Evolutionary conservation across 2,113 vertebrate genomes (phyloP).

Genomic region (Stictonetta naevosa): DNA sequence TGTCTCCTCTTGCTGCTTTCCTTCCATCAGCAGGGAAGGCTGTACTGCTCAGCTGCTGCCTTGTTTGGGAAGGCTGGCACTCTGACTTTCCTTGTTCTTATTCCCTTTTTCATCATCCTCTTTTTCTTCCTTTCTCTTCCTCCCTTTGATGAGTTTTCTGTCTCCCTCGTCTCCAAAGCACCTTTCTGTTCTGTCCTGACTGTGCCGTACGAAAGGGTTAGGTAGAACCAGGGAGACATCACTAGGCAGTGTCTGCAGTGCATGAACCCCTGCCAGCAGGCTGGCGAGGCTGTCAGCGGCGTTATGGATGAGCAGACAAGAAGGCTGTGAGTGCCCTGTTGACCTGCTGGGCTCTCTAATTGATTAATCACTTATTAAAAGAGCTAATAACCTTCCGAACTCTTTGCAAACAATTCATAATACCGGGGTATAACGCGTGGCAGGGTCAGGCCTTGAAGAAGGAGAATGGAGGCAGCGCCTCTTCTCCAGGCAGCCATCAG

Average conservation of each 20-base stretch:
- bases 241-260: background rate
- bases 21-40: background rate
- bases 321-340: rapidly evolving
- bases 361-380: background rate
- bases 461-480: background rate
- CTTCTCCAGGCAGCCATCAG: background rate
- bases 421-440: background rate
- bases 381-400: background rate
- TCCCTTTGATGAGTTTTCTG: background rate
- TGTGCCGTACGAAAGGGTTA: background rate
- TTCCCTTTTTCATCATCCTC: background rate
- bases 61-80: background rate
- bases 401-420: background rate
- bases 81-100: background rate
- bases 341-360: background rate
- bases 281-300: rapidly evolving
- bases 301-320: background rate
- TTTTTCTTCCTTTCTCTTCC: background rate
- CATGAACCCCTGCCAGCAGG: background rate
- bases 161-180: background rate
- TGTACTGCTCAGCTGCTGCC: background rate
- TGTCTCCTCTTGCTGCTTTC: background rate
- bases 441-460: background rate
- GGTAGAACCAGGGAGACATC: background rate
- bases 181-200: background rate